Base-by-base conservation (phyloP, 2,113 vertebrate genomes). In the Corythaeola cristata region DNA sequence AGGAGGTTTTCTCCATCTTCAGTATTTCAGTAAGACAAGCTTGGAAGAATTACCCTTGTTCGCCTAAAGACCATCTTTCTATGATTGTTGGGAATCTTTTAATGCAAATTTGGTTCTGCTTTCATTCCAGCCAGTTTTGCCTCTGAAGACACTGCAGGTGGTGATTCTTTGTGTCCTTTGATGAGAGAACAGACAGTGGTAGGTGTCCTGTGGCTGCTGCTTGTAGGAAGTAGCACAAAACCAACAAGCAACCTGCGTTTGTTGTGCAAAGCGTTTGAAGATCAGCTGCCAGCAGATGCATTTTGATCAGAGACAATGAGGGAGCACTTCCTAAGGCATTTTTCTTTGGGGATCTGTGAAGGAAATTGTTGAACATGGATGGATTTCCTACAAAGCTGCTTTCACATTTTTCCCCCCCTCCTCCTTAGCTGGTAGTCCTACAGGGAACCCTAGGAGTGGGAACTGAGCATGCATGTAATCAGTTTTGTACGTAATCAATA, bases 271-370 rank as follows among this genome's bases (percentile, higher is more conserved):
- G n/a, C 1, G 0, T 78, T 90, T 92, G 78, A 94, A 83, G 68
- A 60, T 53, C 0, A 0, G 47, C 81, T 88, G 86, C 85, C 89
- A 94, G 87, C 74, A 90, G 90, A 88, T 56, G 26, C 49, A 7
- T 93, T 92, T 88, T 81, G 89, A 93, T 96, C 86, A 85, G 63
- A 94, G 9, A 68, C 81, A 75, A 75, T 58, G 35, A 94, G 26
- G 45, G 60, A 88, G 68, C 18, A 18, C 47, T 67, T 96, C 83
- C 92, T 71, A 80, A 89, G 44, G 93, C 81, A 45, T 80, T 80
- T 84, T 52, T 72, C 88, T 85, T 59, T 44, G 62, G 90, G 33
- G 45, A 81, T 50, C 85, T 50, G 53, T 9, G 39, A 85, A 92
- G 77, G 47, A 94, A 93, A 83, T 69, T 64, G 69, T 69, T 83